Percentiles rank a stretch among this genome's conserved stretches.
Conservation (phyloP, 2,888 invertebrate species). For the Caenorhabditis afra region DNA sequence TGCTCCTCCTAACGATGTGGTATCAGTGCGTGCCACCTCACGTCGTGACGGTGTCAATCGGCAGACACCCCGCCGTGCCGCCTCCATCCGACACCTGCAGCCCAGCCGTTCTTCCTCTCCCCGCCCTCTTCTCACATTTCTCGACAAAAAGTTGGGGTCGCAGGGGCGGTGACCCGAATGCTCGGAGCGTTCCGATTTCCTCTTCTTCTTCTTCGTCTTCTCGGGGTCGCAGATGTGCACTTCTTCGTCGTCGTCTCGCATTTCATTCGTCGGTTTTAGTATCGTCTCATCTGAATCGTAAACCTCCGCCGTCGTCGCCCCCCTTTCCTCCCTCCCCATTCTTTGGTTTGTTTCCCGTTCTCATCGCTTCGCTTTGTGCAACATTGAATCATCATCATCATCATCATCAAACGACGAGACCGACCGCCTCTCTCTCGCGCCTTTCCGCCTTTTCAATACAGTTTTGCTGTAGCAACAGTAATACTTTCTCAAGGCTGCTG, state of each 20-base stretch:
- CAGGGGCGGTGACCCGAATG: conserved; percentile 17
- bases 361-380: conserved; percentile 33
- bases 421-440: conserved; percentile 2
- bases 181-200: conserved; percentile 44
- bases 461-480: conserved; percentile 24
- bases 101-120: conserved; percentile 38
- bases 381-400: conserved; percentile 53
- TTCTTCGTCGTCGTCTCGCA: conserved; percentile 33
- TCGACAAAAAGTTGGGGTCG: conserved; percentile 45
- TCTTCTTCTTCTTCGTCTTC: conserved; percentile 24
- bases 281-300: conserved; percentile 51
- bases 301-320: conserved; percentile 15
- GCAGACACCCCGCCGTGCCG: conserved; percentile 33
- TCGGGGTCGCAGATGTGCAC: conserved; percentile 43
- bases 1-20: conserved; percentile 3
- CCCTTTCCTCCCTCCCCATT: conserved; percentile 8
- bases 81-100: conserved; percentile 52
- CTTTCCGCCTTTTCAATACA: background rate
- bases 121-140: conserved; percentile 42
- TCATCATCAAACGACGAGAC: conserved; percentile 19
- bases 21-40: conserved; percentile 5
- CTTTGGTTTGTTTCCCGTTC: conserved; percentile 18
- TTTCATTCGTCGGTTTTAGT: conserved; percentile 41
- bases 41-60: conserved; percentile 43
- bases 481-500: conserved; percentile 16